A percentile compares a stretch with the other conserved stretches of the same genome.
Conservation (phyloP, 2,797 vertebrate species). For the Loriculus beryllinus region DNA sequence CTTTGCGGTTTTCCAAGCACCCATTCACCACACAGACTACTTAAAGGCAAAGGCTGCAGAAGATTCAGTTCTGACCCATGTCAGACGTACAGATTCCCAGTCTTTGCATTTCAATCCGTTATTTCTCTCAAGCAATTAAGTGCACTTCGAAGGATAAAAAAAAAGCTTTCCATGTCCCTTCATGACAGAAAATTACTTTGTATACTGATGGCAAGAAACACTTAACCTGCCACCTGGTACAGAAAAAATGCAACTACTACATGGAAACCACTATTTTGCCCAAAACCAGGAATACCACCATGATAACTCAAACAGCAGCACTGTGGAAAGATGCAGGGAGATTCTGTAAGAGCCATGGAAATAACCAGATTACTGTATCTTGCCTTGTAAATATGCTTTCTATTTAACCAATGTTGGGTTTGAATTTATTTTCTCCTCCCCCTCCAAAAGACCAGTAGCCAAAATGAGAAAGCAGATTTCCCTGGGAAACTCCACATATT, state of each 20-base stretch:
- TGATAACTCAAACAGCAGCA: neutral
- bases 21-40: neutral
- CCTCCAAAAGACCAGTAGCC: neutral
- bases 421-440: neutral
- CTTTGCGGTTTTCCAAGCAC: accelerated
- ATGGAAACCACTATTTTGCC: neutral
- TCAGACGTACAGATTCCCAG: neutral
- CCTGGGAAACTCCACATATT: neutral
- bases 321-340: neutral
- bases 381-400: neutral
- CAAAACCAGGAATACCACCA: neutral
- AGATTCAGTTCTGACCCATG: neutral
- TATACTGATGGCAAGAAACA: neutral
- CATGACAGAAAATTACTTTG: neutral
- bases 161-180: neutral
- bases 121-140: neutral
- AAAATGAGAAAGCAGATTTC: neutral
- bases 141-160: accelerated
- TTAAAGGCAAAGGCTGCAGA: neutral
- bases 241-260: neutral
- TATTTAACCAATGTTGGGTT: neutral
- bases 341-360: neutral
- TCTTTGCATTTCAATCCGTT: accelerated
- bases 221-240: neutral
- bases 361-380: neutral